Conservation (phyloP, 1,140 invertebrate species). For the Sycophaga agraensis region DNA sequence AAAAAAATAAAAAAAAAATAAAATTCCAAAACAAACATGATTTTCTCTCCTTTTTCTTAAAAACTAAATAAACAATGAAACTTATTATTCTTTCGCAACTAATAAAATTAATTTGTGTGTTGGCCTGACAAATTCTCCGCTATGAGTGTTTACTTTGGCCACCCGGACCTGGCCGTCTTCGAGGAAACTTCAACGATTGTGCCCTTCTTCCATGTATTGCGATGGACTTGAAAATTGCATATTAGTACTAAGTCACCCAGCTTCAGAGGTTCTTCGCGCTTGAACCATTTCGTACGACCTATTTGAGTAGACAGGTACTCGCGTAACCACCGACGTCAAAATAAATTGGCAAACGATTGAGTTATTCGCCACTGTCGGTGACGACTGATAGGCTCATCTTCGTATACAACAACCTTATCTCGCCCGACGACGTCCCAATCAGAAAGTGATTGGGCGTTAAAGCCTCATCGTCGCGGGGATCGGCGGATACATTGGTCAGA, state of each 20-base stretch:
- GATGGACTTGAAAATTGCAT: neutral
- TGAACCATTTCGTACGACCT: constrained; percentile 15
- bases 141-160: no score
- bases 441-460: neutral
- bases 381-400: no score
- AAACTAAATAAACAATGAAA: no score
- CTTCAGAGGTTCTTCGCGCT: neutral
- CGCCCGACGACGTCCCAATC: neutral
- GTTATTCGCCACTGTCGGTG: neutral
- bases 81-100: no score
- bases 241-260: constrained; percentile 2
- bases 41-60: no score
- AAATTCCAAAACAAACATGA: no score
- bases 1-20: no score
- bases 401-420: neutral
- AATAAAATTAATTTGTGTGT: no score
- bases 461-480: neutral
- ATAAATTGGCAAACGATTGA: neutral
- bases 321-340: constrained; percentile 35
- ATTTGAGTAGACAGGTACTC: constrained; percentile 36
- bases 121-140: no score
- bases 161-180: no score
- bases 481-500: neutral
- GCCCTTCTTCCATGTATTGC: no score
- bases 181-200: no score